Base-by-base conservation (phyloP, 2,113 vertebrate genomes). In the Pleuronectes platessa region DNA sequence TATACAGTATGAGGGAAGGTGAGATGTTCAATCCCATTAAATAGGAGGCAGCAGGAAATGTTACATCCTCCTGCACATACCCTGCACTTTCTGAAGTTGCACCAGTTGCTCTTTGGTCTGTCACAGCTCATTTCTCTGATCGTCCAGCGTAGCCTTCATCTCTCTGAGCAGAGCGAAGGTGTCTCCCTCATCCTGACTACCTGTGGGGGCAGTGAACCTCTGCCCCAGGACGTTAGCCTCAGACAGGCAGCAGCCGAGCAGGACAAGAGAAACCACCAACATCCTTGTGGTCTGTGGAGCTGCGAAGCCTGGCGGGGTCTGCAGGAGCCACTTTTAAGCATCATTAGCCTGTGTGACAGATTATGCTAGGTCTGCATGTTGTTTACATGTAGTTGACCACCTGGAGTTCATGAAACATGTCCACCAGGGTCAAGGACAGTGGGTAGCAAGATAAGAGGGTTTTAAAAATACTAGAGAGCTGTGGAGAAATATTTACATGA, bases 341-440 rank as follows among this genome's bases (percentile, higher is more conserved):
- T 51, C 24, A 51, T 49, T 18, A 1, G 15, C 47, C 24, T 24
- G 2, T 73, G 71, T 78, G 83, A 76, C 78, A 76, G 65, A 7
- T 79, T 74, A 68, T n/a, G 81, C 20, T 82, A 79, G 53, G 65
- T 73, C 21, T 84, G 35, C n/a, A 31, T 87, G 74, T 68, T 68
- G 37, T 61, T 78, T 20, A 35, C 11, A 26, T 74, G 61, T 64
- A 23, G 61, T 0, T 70, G 51, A 49, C 63, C 63, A 9, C 12
- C 12, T 71, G 24, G 65, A 7, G 35, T 67, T 67, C 24, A 74
- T n/a, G 26, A 78, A 69, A 71, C 70, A 70, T 64, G 45, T 55
- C 0, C 21, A 21, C 9, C 14, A 47, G 61, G 59, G 77, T 81
- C 71, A 84, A 61, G 65, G 71, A 5, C 58, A 31, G 21, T 70